Base-by-base conservation (phyloP, 1,140 invertebrate species). In the Sitodiplosis mosellana region DNA sequence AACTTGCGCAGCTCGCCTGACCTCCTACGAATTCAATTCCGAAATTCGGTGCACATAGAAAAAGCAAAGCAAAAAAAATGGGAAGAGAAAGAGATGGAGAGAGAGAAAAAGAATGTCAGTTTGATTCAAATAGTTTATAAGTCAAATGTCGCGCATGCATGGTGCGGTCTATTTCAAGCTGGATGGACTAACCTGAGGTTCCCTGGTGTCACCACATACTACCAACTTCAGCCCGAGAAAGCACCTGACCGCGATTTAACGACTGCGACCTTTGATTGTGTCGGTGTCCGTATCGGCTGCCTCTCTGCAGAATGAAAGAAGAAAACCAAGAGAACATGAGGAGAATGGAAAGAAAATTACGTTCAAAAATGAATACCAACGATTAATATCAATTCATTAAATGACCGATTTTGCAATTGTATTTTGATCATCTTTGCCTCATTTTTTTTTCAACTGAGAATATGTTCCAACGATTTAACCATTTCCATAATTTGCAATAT, bases 161-260 rank as follows among this genome's bases (percentile, higher is more conserved):
- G 27, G 10, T 27, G 3, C n/a, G n/a, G n/a, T 45, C 33, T 33
- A 27, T 46, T 46, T 45, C 17, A 15, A 27, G 27, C 4, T 27
- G 27, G 10, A 27, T 27, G n/a, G n/a, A 33, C 46, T 58, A 66
- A 74, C 73, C 71, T 69, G 72, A 72, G 70, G 72, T 71, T 66
- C 73, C 74, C 73, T 76, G 74, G 71, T 78, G 77, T 78, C 77
- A 79, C 76, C 77, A 79, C 75, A 77, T 78, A 59, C 74, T 69
- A 58, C 59, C 60, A 51, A 65, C 68, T 68, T 77, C 75, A 57
- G 74, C 68, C 55, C 75, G 69, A 58, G 73, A 76, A 49, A 75
- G 66, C 51, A 72, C 74, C 55, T 75, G 73, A 55, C 75, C 76
- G 57, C 76, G 72, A 69, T 79, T 79, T 60, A 79, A 62, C 52